A percentile compares a stretch with the other conserved stretches of the same genome.
These are phyloP conservation scores for Halictus ligatus DNA, from an alignment of 2,888 invertebrate genomes.

Conservation along the genomic window DNA sequence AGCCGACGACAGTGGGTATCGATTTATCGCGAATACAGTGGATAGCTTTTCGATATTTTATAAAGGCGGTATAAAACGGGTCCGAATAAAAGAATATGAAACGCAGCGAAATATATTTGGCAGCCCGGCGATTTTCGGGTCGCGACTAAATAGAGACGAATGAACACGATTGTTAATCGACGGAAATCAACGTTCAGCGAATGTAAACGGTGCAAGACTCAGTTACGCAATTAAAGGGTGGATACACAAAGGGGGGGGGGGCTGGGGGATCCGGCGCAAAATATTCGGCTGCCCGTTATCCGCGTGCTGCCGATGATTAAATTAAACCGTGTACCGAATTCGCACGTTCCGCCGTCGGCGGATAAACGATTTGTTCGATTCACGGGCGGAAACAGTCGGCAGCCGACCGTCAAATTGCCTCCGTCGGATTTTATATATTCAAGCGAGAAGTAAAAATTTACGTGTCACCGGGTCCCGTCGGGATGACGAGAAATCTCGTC, in stretches of 20 bases:
- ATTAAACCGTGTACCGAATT: slow-evolving; percentile 50
- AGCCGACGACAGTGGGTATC: too few species aligned
- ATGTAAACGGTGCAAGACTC: slow-evolving; percentile 27
- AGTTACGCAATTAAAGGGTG: slow-evolving; percentile 45
- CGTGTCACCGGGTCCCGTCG: neutral
- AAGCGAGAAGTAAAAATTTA: slow-evolving; percentile 3
- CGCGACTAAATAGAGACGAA: slow-evolving; percentile 39
- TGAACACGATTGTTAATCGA: slow-evolving; percentile 39
- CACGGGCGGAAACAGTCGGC: slow-evolving; percentile 25
- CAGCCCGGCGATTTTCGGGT: neutral
- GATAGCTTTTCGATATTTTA: too few species aligned
- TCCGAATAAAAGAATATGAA: neutral
- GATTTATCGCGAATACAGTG: too few species aligned
- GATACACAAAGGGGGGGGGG: slow-evolving; percentile 38
- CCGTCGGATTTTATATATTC: slow-evolving; percentile 25
- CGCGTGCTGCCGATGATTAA: slow-evolving; percentile 38
- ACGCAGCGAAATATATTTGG: neutral
- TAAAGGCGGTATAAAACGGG: neutral
- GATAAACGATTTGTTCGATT: slow-evolving; percentile 46
- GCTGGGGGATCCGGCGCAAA: slow-evolving; percentile 31
- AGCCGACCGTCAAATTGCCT: slow-evolving; percentile 36
- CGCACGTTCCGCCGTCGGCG: slow-evolving; percentile 4
- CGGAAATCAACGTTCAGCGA: slow-evolving; percentile 47
- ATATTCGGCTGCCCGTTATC: slow-evolving; percentile 40
- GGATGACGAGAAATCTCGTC: neutral